A percentile compares a stretch with the other conserved stretches of the same genome.
Evolutionary conservation across 2,797 vertebrate genomes (phyloP).

Genomic region (Fringilla coelebs): DNA sequence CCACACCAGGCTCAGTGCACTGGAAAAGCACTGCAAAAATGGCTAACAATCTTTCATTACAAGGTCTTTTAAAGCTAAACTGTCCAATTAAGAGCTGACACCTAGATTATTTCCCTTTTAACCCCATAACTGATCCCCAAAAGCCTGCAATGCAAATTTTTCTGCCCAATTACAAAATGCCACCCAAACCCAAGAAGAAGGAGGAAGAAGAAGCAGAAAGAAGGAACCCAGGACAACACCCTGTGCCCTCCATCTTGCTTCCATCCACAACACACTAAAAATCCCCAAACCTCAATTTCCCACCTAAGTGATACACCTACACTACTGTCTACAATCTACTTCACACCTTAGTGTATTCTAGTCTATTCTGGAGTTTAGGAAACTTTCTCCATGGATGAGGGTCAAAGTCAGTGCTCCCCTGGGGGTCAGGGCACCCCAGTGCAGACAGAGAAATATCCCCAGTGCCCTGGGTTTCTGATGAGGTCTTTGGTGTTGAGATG

Average conservation of each 20-base stretch:
- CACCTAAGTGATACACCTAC: not conserved
- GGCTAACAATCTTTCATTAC: not conserved
- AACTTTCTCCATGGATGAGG: not conserved
- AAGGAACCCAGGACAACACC: not conserved
- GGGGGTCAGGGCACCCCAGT: not conserved
- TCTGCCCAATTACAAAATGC: not conserved
- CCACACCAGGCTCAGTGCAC: not conserved
- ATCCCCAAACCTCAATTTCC: not conserved
- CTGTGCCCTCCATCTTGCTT: not conserved
- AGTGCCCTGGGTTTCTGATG: no score
- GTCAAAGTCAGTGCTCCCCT: not conserved
- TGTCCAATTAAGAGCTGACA: not conserved
- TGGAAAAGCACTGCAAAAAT: not conserved
- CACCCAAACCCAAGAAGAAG: not conserved
- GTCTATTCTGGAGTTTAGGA: not conserved
- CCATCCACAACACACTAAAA: not conserved
- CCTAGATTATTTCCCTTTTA: not conserved
- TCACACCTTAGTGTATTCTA: not conserved
- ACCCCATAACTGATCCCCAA: not conserved
- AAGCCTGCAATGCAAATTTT: not conserved
- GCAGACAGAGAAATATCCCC: not conserved
- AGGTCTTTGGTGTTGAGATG: no score
- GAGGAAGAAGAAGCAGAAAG: not conserved
- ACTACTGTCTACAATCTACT: not conserved
- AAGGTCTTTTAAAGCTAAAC: not conserved